Evolutionary conservation across 2,113 vertebrate species (phyloP), one percentile per base, ranked within the genome.

Genomic region (Eretmochelys imbricata): DNA sequence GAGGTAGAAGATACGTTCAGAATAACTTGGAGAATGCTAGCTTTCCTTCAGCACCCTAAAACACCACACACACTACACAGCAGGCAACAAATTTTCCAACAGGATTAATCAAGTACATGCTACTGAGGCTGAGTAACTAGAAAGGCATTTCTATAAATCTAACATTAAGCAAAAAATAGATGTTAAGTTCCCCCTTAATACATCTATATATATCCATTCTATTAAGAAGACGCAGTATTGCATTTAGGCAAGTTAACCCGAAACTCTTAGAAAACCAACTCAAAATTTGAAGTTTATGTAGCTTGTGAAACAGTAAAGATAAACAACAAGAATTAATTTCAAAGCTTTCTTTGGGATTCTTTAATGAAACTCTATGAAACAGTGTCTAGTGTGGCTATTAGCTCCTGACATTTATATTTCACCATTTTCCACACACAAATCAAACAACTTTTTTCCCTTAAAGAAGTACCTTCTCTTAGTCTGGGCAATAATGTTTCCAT

Each of bases 81-180:
- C 0, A 51, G 19, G 25, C 7, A 65, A 29, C 2, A n/a, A 69
- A 69, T n/a, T 42, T 76, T 17, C 65, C 69, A 76, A 31, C 4
- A 59, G 8, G 6, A 49, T 55, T 55, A 53, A 57, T 76, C n/a
- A 87, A 78, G 12, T 17, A 50, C 3, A 2, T 72, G 62, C 65
- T 72, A 38, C 4, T 72, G 65, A 38, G 8, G n/a, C n/a, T 17
- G 17, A 38, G 75, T 48, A 78, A 13, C 42, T 48, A 78, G 24
- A 78, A 78, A 78, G 25, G 24, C 42, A 12, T 78, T 48, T 27
- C 72, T 76, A 76, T 6, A 46, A 46, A 25, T 46, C 24, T 46
- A 76, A 46, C 72, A 24, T 46, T 8, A 42, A 76, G 22, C 42
- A 46, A 46, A 76, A 46, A 76, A 46, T 10, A 42, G 24, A 22